These are phyloP conservation scores for Hyles vespertilio DNA, from an alignment of 1,140 invertebrate species.

Conservation along the genomic window DNA sequence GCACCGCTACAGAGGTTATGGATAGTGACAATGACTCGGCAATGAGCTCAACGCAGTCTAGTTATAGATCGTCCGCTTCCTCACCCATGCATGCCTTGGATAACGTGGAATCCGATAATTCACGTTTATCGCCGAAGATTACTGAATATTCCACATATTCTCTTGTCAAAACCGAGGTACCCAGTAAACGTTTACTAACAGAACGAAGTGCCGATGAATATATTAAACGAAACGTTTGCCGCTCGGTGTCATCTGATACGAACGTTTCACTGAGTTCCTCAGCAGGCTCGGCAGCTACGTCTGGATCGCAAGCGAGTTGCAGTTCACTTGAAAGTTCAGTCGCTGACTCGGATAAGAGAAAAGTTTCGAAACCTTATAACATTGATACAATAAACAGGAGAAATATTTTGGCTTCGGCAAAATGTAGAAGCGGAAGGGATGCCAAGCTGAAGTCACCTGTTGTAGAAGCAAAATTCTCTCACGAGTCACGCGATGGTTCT, in stretches of 20 bases:
- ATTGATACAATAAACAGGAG: slow-evolving; percentile 90
- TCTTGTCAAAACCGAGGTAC: slow-evolving; percentile 47
- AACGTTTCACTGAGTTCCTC: slow-evolving; percentile 79
- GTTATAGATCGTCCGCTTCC: slow-evolving; percentile 85
- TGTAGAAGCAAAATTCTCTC: slow-evolving; percentile 80
- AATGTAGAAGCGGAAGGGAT: slow-evolving; percentile 86
- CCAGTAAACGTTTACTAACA: slow-evolving; percentile 39
- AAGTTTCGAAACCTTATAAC: slow-evolving; percentile 85
- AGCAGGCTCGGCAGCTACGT: slow-evolving; percentile 80
- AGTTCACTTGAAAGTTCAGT: slow-evolving; percentile 79
- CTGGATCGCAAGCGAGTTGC: slow-evolving; percentile 81
- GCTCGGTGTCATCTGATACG: slow-evolving; percentile 79
- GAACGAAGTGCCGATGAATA: slow-evolving; percentile 56
- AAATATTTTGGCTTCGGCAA: slow-evolving; percentile 91
- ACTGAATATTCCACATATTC: slow-evolving; percentile 55
- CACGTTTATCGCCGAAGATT: slow-evolving; percentile 57
- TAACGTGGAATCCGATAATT: slow-evolving; percentile 67
- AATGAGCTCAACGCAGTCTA: slow-evolving; percentile 84
- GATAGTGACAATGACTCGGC: slow-evolving; percentile 92
- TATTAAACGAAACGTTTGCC: slow-evolving; percentile 70
- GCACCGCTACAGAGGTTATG: slow-evolving; percentile 73
- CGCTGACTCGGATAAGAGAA: slow-evolving; percentile 75
- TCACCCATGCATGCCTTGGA: slow-evolving; percentile 72
- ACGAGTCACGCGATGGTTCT: slow-evolving; percentile 65
- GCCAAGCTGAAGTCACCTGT: slow-evolving; percentile 80